A percentile compares a stretch with the other conserved stretches of the same genome.
phyloP scores from a whole-genome alignment of 1,140 invertebrate genomes.

The Wasmannia auropunctata region DNA sequence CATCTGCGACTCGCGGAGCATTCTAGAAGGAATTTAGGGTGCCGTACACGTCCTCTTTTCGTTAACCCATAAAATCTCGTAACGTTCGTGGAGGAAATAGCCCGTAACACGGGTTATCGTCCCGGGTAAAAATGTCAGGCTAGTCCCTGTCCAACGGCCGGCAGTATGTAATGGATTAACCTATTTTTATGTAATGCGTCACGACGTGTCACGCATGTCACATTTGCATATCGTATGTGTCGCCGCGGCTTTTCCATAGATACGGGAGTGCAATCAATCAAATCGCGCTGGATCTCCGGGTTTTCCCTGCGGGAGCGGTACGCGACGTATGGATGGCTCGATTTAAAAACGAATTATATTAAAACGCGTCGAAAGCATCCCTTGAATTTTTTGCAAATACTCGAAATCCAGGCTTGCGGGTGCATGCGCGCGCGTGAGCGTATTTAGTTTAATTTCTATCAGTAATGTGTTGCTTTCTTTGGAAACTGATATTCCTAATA shows the following conservation, averaged over 20 bases:
- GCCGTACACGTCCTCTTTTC: slow-evolving; percentile 11
- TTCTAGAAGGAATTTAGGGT: slow-evolving; percentile 29
- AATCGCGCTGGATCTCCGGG: slow-evolving; percentile 26
- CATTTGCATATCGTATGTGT: slow-evolving; percentile 52
- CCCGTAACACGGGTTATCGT: neutral
- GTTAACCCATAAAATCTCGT: slow-evolving; percentile 34
- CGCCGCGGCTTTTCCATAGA: neutral
- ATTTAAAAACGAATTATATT: slow-evolving; percentile 50
- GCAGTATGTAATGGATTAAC: slow-evolving; percentile 42
- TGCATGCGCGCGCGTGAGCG: too few species aligned
- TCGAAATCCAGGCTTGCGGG: neutral
- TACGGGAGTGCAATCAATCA: slow-evolving; percentile 47
- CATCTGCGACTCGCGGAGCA: neutral
- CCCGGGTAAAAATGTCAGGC: neutral
- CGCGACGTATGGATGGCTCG: slow-evolving; percentile 5
- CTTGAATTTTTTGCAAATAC: neutral
- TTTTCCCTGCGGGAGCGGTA: slow-evolving; percentile 6
- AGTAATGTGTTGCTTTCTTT: neutral
- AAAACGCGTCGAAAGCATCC: neutral
- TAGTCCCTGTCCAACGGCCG: neutral
- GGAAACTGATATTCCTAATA: neutral
- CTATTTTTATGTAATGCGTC: slow-evolving; percentile 52
- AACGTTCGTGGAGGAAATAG: neutral
- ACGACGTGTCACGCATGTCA: slow-evolving; percentile 44
- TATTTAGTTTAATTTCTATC: neutral